Percentiles rank a stretch among this genome's conserved stretches.
phyloP scores from a whole-genome alignment of 2,888 invertebrate genomes.

The Kuschelorhynchus macadamiae region DNA sequence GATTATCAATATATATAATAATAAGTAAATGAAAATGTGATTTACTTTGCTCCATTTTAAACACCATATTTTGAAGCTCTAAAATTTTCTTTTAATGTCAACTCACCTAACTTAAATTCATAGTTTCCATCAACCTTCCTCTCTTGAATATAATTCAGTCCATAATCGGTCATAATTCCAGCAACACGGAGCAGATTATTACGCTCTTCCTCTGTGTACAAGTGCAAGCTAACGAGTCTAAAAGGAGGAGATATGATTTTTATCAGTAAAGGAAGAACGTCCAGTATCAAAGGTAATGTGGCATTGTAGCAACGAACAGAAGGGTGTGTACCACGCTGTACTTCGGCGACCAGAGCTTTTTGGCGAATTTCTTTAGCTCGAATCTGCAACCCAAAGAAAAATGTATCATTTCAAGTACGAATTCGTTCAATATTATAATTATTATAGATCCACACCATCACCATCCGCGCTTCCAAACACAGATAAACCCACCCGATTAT shows the following conservation, averaged over 20 bases:
- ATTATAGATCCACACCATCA: too few species aligned
- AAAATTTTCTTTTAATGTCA: too few species aligned
- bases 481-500: too few species aligned
- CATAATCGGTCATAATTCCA: slow-evolving; percentile 90
- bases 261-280: slow-evolving; percentile 80
- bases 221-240: slow-evolving; percentile 79
- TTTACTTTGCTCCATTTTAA: too few species aligned
- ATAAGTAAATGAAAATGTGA: too few species aligned
- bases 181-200: slow-evolving; percentile 80
- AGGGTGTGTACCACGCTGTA: slow-evolving; percentile 77
- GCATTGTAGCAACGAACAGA: slow-evolving; percentile 68
- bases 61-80: too few species aligned
- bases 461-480: too few species aligned
- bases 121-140: slow-evolving; percentile 84
- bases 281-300: slow-evolving; percentile 73
- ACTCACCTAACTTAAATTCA: slow-evolving; percentile 71
- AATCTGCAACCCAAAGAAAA: slow-evolving; percentile 73
- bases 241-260: slow-evolving; percentile 81
- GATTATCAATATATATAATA: too few species aligned
- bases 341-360: slow-evolving; percentile 73
- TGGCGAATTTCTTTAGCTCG: slow-evolving; percentile 70
- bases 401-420: too few species aligned
- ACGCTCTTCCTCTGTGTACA: slow-evolving; percentile 82
- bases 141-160: slow-evolving; percentile 87
- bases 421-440: too few species aligned